Conservation (phyloP, 2,888 invertebrate genomes). For the Muschampia plurimacula region DNA sequence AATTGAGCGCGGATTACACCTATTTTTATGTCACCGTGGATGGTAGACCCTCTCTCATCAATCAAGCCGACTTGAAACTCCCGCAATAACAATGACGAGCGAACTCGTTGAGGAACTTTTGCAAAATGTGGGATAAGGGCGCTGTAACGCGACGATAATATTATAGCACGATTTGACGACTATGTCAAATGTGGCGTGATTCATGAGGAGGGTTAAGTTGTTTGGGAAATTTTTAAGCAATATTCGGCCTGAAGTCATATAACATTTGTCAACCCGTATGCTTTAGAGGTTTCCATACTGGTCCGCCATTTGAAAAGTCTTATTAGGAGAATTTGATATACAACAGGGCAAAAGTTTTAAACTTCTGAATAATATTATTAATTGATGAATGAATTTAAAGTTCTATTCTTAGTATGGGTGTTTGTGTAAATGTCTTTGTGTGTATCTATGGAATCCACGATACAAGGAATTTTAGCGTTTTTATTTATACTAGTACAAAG, state of each 20-base stretch:
- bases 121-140: constrained; percentile 50
- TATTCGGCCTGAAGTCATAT: constrained; percentile 1
- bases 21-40: constrained; percentile 70
- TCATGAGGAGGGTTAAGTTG: constrained; percentile 19
- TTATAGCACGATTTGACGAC: constrained; percentile 31
- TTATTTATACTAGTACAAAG: no score
- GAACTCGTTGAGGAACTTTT: constrained; percentile 53
- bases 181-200: constrained; percentile 26
- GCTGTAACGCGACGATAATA: constrained; percentile 22
- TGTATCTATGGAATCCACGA: no score
- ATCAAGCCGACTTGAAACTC: constrained; percentile 64
- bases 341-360: no score
- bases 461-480: no score
- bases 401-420: no score
- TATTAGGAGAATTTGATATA: no score
- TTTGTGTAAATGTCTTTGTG: no score
- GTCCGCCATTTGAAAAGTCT: no score
- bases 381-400: no score
- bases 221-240: constrained; percentile 3
- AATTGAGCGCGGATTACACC: constrained; percentile 78
- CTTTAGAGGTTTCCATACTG: no score
- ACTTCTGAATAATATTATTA: no score
- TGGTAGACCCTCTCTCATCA: constrained; percentile 55
- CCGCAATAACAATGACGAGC: constrained; percentile 70
- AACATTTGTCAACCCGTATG: neutral